Conservation (phyloP, 2,888 invertebrate genomes). For the Corbicula japonica region DNA sequence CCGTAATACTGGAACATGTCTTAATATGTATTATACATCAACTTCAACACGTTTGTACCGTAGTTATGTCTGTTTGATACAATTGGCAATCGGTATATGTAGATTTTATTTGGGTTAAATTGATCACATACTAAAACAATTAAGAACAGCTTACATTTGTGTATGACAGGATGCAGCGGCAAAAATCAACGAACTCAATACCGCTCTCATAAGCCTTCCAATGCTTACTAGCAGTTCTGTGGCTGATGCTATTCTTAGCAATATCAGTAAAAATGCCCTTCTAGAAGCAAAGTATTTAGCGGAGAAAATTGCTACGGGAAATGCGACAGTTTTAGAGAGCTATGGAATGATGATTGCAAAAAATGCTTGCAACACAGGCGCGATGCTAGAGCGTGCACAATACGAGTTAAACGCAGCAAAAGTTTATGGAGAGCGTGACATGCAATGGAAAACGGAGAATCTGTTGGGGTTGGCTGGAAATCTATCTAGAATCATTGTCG, state of each 20-base stretch:
- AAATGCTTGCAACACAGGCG: neutral
- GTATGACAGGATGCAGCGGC: neutral
- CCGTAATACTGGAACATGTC: too few relatives aligned
- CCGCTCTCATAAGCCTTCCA: neutral
- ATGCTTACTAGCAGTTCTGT: conserved; percentile 15
- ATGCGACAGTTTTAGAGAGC: neutral
- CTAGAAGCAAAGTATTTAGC: conserved; percentile 8
- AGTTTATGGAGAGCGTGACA: neutral
- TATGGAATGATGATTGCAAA: neutral
- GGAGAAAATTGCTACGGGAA: neutral
- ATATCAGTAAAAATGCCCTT: too few relatives aligned
- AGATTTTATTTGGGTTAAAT: too few relatives aligned
- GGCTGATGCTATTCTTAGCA: too few relatives aligned
- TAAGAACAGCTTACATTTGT: too few relatives aligned
- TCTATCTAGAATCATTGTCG: conserved; percentile 10
- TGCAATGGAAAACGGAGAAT: neutral
- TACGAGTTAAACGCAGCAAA: neutral
- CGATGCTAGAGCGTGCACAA: neutral
- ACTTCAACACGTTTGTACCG: too few relatives aligned
- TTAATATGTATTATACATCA: too few relatives aligned
- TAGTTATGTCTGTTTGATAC: too few relatives aligned
- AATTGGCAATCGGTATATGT: too few relatives aligned
- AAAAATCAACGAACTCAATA: neutral
- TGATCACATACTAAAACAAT: too few relatives aligned
- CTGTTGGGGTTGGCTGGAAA: conserved; percentile 23